Evolutionary conservation across 30 jellyfish, hydroid and myxozoan species (phyloP).

Genomic region (Rhopilema esculentum): DNA sequence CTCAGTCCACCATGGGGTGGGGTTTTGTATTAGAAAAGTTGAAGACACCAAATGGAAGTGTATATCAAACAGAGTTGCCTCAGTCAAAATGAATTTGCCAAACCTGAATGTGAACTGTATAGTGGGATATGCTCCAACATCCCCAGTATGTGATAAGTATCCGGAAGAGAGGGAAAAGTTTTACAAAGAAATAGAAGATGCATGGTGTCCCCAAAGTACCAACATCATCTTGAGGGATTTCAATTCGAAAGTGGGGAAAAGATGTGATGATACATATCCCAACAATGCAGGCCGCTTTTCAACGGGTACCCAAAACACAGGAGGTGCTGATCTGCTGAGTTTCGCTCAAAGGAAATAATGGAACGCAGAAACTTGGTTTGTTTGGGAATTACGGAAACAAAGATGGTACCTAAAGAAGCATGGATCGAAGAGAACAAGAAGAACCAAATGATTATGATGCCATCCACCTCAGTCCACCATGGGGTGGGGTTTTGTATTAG

Average conservation of each 20-base stretch:
- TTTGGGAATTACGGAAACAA: too few species aligned
- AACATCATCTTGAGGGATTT: background rate
- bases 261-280: background rate
- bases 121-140: background rate
- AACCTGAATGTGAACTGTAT: background rate
- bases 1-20: background rate
- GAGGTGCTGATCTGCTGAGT: too few species aligned
- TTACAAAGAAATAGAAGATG: background rate
- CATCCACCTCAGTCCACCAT: too few species aligned
- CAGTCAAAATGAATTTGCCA: background rate
- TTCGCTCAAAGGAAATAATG: too few species aligned
- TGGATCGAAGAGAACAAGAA: too few species aligned
- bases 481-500: too few species aligned
- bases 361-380: too few species aligned
- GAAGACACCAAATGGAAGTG: background rate
- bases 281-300: too few species aligned
- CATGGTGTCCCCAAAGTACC: background rate
- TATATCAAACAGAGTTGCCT: background rate
- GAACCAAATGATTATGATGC: too few species aligned
- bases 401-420: too few species aligned
- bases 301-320: too few species aligned
- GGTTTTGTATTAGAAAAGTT: background rate
- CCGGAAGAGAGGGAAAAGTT: background rate
- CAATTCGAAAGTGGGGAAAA: background rate
- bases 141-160: background rate